Percentiles rank a stretch among this genome's conserved stretches.
These are phyloP conservation scores for Crematogaster levior DNA, from an alignment of 2,888 invertebrate species.

Conservation along the genomic window DNA sequence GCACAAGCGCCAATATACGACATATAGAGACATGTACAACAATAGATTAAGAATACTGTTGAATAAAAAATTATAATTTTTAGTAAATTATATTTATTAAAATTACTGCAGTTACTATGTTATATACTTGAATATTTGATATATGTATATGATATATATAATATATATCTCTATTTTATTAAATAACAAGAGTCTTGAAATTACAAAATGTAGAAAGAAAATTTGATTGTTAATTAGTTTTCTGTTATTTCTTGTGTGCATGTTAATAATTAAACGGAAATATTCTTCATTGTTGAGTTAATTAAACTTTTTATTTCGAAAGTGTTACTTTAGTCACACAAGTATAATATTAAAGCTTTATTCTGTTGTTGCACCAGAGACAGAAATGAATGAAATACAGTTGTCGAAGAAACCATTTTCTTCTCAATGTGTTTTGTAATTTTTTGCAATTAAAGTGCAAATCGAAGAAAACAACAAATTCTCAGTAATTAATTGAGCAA, in stretches of 20 bases:
- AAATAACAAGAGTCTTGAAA: neutral
- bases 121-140: neutral
- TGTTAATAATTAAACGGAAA: neutral
- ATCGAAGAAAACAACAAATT: neutral
- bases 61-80: neutral
- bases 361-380: neutral
- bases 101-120: too few relatives aligned
- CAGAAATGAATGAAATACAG: neutral
- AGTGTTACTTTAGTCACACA: neutral
- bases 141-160: neutral
- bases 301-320: neutral
- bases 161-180: neutral
- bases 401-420: neutral
- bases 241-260: neutral
- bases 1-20: neutral
- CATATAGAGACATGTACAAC: too few relatives aligned
- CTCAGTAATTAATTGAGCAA: constrained; percentile 17
- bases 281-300: neutral
- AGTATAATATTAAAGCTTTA: neutral
- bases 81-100: neutral
- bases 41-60: neutral
- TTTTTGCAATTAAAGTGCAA: constrained; percentile 15
- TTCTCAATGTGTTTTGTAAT: neutral
- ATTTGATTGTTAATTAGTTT: neutral
- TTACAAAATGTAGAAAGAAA: neutral